Percentiles rank a stretch among this genome's conserved stretches.
Conservation (phyloP, 1,140 invertebrate genomes). For the Antheraea mylitta region DNA sequence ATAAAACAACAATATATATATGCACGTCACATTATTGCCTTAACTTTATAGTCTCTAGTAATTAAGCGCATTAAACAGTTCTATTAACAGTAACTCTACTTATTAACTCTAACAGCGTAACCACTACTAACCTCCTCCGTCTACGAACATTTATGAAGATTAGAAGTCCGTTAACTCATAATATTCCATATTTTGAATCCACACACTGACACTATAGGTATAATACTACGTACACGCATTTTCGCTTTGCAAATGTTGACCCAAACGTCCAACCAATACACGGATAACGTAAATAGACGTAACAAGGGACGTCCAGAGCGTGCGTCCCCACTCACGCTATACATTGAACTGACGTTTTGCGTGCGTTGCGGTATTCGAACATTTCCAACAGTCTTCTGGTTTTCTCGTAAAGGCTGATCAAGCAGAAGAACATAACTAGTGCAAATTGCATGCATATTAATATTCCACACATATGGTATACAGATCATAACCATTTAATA, state of each 20-base stretch:
- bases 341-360: conserved; percentile 53
- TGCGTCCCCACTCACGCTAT: conserved; percentile 54
- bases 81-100: conserved; percentile 7
- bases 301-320: conserved; percentile 45
- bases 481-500: background rate
- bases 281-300: conserved; percentile 47
- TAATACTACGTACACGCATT: conserved; percentile 48
- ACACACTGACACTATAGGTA: conserved; percentile 52
- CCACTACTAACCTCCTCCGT: conserved; percentile 57
- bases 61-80: conserved; percentile 13
- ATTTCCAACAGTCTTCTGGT: conserved; percentile 16
- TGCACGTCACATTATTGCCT: background rate
- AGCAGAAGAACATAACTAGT: conserved; percentile 17
- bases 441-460: background rate
- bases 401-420: conserved; percentile 46
- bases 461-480: background rate
- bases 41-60: conserved; percentile 8
- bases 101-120: too few relatives aligned
- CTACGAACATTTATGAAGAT: conserved; percentile 62
- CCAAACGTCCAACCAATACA: conserved; percentile 40
- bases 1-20: too few relatives aligned
- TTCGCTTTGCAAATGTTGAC: conserved; percentile 45
- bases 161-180: conserved; percentile 47
- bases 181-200: conserved; percentile 44
- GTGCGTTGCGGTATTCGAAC: conserved; percentile 36